Conservation (phyloP, 2,888 invertebrate genomes). For the Opisthograptis luteolata region DNA sequence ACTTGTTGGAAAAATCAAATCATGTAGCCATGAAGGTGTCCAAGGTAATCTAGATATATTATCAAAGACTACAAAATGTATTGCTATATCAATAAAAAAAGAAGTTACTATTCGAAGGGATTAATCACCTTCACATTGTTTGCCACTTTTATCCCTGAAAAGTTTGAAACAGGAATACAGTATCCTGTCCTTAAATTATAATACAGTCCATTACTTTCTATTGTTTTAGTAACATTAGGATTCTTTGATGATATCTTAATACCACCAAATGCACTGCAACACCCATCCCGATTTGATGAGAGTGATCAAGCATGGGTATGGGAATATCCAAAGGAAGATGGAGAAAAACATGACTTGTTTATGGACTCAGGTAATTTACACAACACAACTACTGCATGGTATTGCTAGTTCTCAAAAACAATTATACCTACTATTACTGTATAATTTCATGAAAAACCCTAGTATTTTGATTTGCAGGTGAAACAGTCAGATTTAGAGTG, state of each 20-base stretch:
- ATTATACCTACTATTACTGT: too few species aligned
- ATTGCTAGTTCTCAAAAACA: too few species aligned
- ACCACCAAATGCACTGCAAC: conserved; percentile 95
- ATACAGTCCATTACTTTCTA: conserved; percentile 4
- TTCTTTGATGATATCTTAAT: conserved; percentile 99
- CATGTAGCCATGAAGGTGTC: conserved; percentile 95
- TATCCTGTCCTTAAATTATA: too few species aligned
- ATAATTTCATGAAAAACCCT: background rate
- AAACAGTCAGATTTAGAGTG: conserved; percentile 93
- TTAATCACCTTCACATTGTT: too few species aligned
- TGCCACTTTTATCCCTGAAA: too few species aligned
- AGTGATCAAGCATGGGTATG: conserved; percentile 98
- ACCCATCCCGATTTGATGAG: conserved; percentile 96
- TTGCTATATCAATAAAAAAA: too few species aligned
- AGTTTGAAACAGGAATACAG: too few species aligned
- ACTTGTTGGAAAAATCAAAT: conserved; percentile 95
- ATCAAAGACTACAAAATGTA: too few species aligned
- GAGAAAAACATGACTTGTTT: conserved; percentile 93
- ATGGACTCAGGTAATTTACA: conserved; percentile 92
- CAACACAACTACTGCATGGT: background rate
- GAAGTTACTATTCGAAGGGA: too few species aligned
- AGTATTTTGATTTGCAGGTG: conserved; percentile 76
- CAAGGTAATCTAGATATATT: conserved; percentile 89
- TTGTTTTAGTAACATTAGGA: conserved; percentile 92
- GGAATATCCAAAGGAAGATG: conserved; percentile 95